phyloP scores from a whole-genome alignment of 2,888 invertebrate species.

The Belgica antarctica region DNA sequence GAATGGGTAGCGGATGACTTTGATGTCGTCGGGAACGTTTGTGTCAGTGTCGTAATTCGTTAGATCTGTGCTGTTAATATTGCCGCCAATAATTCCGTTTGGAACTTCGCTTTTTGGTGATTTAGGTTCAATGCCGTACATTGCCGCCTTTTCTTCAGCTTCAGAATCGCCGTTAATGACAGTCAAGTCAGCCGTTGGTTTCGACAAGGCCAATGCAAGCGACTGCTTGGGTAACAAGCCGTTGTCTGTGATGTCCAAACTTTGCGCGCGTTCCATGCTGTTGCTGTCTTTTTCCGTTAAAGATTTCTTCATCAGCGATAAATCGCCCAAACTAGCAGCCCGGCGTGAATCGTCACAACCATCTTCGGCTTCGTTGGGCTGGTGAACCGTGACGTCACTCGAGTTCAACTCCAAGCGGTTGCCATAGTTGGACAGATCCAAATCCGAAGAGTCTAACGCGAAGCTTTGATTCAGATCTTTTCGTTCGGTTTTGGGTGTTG shows the following conservation, averaged over 20 bases:
- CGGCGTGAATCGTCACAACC: constrained; percentile 66
- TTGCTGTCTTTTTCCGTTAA: constrained; percentile 30
- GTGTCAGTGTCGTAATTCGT: constrained; percentile 61
- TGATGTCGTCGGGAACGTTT: constrained; percentile 64
- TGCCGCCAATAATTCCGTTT: constrained; percentile 53
- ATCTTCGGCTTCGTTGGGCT: constrained; percentile 58
- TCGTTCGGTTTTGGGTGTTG: constrained; percentile 58
- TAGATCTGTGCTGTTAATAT: constrained; percentile 47
- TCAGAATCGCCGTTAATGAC: constrained; percentile 58
- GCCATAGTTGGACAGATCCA: constrained; percentile 55
- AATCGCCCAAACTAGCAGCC: constrained; percentile 76
- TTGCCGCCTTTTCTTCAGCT: constrained; percentile 48
- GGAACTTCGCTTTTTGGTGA: constrained; percentile 44
- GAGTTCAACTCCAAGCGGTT: constrained; percentile 73
- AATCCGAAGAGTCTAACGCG: constrained; percentile 52
- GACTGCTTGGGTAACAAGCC: constrained; percentile 36
- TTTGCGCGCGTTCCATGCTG: constrained; percentile 74
- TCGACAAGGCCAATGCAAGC: constrained; percentile 28
- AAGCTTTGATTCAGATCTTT: constrained; percentile 45
- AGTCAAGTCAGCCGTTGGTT: constrained; percentile 53
- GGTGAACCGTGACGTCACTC: constrained; percentile 70
- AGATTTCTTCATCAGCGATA: constrained; percentile 58
- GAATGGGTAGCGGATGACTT: constrained; percentile 62
- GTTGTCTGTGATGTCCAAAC: constrained; percentile 65
- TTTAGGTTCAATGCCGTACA: constrained; percentile 26